Percentiles rank a stretch among this genome's conserved stretches.
Conservation (phyloP, 2,113 vertebrate genomes). For the Alaudala cheleensis region DNA sequence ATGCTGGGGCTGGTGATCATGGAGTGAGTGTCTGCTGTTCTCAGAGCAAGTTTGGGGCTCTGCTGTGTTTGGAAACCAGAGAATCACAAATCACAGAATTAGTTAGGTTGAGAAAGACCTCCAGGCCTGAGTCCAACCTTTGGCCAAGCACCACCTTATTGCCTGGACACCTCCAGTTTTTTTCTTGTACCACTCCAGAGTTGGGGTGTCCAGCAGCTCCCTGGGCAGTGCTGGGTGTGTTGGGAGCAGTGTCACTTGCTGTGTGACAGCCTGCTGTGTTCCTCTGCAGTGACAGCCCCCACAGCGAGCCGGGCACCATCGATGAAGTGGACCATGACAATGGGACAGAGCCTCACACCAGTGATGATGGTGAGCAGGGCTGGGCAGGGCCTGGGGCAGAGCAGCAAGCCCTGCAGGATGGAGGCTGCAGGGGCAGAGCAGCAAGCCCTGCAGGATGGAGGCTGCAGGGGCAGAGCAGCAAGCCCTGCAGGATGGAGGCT, state of each 20-base stretch:
- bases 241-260: not conserved
- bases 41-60: not conserved
- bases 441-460: not conserved
- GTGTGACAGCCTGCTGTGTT: not conserved
- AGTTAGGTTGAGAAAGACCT: not conserved
- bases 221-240: not conserved
- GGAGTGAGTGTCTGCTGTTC: not conserved
- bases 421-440: not conserved
- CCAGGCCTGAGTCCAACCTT: not conserved
- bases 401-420: fast-evolving
- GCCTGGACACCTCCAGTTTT: fast-evolving
- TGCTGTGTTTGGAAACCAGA: not conserved
- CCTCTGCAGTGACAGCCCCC: slow-evolving; percentile 91
- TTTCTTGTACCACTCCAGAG: not conserved
- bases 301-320: slow-evolving; percentile 96
- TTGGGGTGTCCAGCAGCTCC: not conserved
- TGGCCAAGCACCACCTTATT: not conserved
- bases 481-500: no score
- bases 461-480: no score
- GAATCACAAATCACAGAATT: not conserved
- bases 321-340: slow-evolving; percentile 95
- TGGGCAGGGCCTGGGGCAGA: not conserved
- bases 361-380: slow-evolving; percentile 88
- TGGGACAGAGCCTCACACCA: slow-evolving; percentile 95
- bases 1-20: fast-evolving